These are phyloP conservation scores for Anguilla marmorata DNA, from an alignment of 2,797 vertebrate species.

Conservation along the genomic window DNA sequence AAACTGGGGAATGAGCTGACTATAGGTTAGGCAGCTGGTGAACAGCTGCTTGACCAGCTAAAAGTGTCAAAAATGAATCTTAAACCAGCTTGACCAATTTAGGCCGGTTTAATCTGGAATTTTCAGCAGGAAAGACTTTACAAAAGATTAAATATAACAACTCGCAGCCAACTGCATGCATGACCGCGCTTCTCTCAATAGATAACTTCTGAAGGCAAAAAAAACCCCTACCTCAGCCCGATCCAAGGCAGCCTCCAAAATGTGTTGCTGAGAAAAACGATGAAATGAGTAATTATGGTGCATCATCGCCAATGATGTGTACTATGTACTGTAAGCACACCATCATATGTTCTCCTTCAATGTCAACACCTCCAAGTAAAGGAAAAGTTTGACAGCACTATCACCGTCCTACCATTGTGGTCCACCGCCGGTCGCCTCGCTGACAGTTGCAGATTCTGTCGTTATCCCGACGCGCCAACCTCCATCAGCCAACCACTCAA, in stretches of 20 bases:
- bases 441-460: conserved; percentile 74
- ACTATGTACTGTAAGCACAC: neutral
- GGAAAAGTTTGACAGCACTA: neutral
- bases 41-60: too few species aligned
- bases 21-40: too few species aligned
- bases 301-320: neutral
- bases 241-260: conserved; percentile 97
- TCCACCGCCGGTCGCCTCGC: conserved; percentile 71
- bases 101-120: too few species aligned
- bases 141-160: neutral
- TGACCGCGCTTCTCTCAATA: neutral
- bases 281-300: conserved; percentile 34
- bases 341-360: too few species aligned
- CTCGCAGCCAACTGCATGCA: neutral
- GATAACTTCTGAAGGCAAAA: neutral
- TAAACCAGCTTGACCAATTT: too few species aligned
- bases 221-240: conserved; percentile 88
- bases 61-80: too few species aligned
- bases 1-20: too few species aligned
- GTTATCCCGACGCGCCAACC: conserved; percentile 73
- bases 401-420: conserved; percentile 71
- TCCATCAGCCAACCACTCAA: conserved; percentile 77
- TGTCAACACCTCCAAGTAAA: neutral
- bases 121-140: neutral
- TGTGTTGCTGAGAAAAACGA: conserved; percentile 82